phyloP scores from a whole-genome alignment of 2,113 vertebrate species.

The Corythornis madagascariensis region DNA sequence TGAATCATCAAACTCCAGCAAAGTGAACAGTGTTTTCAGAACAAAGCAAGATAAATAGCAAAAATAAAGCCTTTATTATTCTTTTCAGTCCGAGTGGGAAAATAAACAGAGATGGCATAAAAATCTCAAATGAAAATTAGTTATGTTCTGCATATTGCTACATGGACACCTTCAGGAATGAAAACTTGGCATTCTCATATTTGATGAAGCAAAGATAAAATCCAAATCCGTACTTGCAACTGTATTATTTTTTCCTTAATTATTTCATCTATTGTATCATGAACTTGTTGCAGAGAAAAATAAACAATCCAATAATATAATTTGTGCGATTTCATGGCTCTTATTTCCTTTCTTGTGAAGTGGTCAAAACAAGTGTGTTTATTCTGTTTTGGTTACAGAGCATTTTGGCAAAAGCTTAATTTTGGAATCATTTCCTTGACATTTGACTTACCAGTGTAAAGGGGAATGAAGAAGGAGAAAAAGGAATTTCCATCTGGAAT shows the following conservation, averaged over 20 bases:
- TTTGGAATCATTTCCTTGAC: not conserved
- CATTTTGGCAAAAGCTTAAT: not conserved
- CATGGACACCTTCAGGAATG: not conserved
- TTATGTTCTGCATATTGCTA: not conserved
- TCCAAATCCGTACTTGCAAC: not conserved
- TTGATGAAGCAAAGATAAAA: slow-evolving; percentile 1
- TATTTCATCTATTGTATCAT: slow-evolving; percentile 17
- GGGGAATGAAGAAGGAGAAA: not conserved
- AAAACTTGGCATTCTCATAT: not conserved
- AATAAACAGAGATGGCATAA: not conserved
- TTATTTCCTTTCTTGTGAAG: slow-evolving; percentile 26
- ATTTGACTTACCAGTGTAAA: not conserved
- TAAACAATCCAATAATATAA: not conserved
- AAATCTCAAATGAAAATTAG: not conserved
- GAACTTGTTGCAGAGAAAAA: not conserved
- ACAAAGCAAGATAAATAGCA: not conserved
- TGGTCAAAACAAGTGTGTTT: not conserved
- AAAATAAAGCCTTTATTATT: not conserved
- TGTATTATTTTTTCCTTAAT: not conserved
- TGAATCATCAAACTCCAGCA: not conserved
- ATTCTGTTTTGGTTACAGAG: not conserved
- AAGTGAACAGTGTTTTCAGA: not conserved
- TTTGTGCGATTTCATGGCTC: slow-evolving; percentile 8
- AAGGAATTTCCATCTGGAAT: not conserved
- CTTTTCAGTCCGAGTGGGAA: not conserved